Evolutionary conservation across 2,888 invertebrate species (phyloP), one percentile per base, ranked within the genome.

Genomic region (Craniophora ligustri): DNA sequence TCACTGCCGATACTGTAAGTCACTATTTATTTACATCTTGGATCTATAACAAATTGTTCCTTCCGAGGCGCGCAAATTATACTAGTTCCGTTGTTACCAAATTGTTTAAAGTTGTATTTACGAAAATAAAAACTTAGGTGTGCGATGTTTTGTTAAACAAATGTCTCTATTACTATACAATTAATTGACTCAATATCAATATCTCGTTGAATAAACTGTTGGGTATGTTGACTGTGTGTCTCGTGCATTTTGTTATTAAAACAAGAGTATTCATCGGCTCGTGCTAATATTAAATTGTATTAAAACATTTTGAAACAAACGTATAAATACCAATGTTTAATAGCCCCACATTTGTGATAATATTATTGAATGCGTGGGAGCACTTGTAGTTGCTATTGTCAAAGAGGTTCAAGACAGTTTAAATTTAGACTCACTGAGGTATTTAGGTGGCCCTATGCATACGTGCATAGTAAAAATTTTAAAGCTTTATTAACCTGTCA

Each of bases 181-280:
- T 16, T 7, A 19, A 16, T 5, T 6, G 19, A 18, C 11, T 18
- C 32, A 16, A 5, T 11, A 19, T 36, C 19, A 36, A 23, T 14
- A 30, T 13, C 18, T 7, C 13, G 8, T 40, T 16, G 30, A 18
- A 30, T 18, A 30, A 6, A n/a, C 5, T 42, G 16, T 11, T 31
- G 6, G 16, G 10, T 21, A 38, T 8, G n/a, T 39, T 32, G 28
- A 26, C 18, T n/a, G 16, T 38, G n/a, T 3, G 10, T 36, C 44
- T 19, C 13, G 13, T 28, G 21, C 23, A 16, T 11, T 28, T 10
- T 58, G 39, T 59, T 62, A 30, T 59, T 15, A 41, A 59, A 62
- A 50, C 67, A 45, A 41, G 6, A 4, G 23, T 7, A 31, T 32
- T 34, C 28, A 39, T 5, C n/a, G 21, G 2, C 35, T 3, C 19